Conservation (phyloP, 1,140 invertebrate genomes). For the Aplysia californica region DNA sequence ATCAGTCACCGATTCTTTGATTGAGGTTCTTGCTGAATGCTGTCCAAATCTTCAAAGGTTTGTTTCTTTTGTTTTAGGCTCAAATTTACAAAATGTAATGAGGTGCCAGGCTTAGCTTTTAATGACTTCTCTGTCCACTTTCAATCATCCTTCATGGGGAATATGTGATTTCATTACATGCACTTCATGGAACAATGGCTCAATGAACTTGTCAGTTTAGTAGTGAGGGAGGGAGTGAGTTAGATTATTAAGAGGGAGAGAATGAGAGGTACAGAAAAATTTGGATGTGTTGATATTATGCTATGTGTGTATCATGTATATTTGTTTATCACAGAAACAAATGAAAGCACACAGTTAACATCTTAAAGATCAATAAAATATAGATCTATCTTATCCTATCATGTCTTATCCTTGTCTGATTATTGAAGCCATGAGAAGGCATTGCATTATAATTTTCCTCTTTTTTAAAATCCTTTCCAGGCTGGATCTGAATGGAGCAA, state of each 20-base stretch:
- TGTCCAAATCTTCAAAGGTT: slow-evolving; percentile 58
- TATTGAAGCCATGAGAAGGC: neutral
- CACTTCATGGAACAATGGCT: neutral
- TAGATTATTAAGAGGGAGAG: no score
- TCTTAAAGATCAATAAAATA: neutral
- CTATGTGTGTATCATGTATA: neutral
- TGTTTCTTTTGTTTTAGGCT: slow-evolving; percentile 22
- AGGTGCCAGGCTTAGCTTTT: no score
- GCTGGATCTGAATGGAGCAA: slow-evolving; percentile 54
- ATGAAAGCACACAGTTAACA: neutral
- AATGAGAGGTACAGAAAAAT: no score
- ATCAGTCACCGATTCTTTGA: slow-evolving; percentile 43
- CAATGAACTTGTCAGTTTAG: no score
- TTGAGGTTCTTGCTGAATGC: slow-evolving; percentile 36
- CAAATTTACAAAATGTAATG: no score
- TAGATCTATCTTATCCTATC: neutral
- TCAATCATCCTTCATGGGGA: neutral
- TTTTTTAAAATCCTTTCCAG: slow-evolving; percentile 51
- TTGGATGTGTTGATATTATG: no score
- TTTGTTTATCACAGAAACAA: neutral
- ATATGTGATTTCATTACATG: neutral
- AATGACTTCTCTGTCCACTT: neutral
- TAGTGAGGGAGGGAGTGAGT: no score
- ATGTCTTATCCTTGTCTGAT: neutral
- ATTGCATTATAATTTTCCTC: neutral